Base-by-base conservation (phyloP, 2,113 vertebrate genomes). In the Ascaphus truei region DNA sequence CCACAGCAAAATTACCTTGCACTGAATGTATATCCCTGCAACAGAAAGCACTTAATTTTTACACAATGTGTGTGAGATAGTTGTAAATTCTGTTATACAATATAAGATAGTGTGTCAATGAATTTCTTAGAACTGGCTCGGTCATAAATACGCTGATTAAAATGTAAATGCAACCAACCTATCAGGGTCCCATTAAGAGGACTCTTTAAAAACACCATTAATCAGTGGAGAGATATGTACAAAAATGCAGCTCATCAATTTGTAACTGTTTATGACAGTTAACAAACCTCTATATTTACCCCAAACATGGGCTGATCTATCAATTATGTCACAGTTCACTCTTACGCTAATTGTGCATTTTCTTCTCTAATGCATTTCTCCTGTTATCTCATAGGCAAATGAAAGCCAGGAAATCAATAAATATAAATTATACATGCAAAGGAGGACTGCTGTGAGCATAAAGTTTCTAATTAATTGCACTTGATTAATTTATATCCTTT, bases 401-500 rank as follows among this genome's bases (percentile, higher is more conserved):
- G 96, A 98, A 98, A 95, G 93, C 91, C 88, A 91, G 92, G 91
- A 95, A 98, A 99, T 99, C 97, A 95, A 99, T 99, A 99, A 95
- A 95, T 98, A 98, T 99, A 99, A 98, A 99, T 98, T 98, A 99
- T 98, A 98, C 95, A 99, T 98, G 94, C 95, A 97, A 96, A 96
- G 94, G 94, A 95, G 93, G 94, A 98, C 95, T 93, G 93, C 95
- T 91, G 92, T 76, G 91, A 94, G 96, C 96, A 98, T 98, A 99
- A 99, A 98, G 92, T 90, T 93, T 96, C 94, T 99, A 98, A 98
- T 99, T 98, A 99, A 99, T 98, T 98, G 97, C 90, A 91, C 92
- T 96, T 98, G 96, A 99, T 99, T 98, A 96, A 98, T 99, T 99
- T 98, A 98, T 99, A 96, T 95, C 94, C 95, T 98, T 99, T 98